Evolutionary conservation across 92 coral and sea anemone species (phyloP), one percentile per base, ranked within the genome.

Genomic region (Ricordea florida): DNA sequence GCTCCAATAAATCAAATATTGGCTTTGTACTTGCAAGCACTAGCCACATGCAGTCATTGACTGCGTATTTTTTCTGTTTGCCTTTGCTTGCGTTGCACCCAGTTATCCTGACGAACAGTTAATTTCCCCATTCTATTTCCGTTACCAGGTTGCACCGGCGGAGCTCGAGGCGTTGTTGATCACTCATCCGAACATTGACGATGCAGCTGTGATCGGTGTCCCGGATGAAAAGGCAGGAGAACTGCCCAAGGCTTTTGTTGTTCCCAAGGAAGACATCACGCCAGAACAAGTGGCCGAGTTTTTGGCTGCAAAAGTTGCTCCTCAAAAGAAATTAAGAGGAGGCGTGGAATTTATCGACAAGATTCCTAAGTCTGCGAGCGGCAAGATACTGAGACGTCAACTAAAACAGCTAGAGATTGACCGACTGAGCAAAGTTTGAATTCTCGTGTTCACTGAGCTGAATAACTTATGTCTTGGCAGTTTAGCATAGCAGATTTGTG

Each of bases 161-260:
- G 96, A 81, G 52, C 83, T 89, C n/a, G 96, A 89, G 51, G 91
- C 88, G 7, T 33, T 77, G 24, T 66, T 89, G 48, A 44, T 80
- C 45, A 32, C 89, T 32, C 80, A 89, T 50, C 86, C 87, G 53
- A 74, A 79, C 29, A 85, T 89, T 32, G 74, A 53, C 29, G 90
- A 85, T 58, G 94, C 84, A 14, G 94, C 87, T 9, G 94, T 89
- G 0, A 74, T 89, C 36, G 94, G 94, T 47, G 57, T 89, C 45
- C 94, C 94, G 11, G 81, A 89, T 74, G 81, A 82, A 50, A 74
- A 70, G 4, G 82, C 76, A 8, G 90, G 93, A 6, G 93, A 89
- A 58, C 80, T 89, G 42, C 93, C 93, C 46, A 89, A 85, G 37
- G 94, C 87, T n/a, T 73, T 80, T 43, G 84, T 89, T 5, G 90